Evolutionary conservation across 2,888 invertebrate species (phyloP).

Genomic region (Limnephilus marmoratus): DNA sequence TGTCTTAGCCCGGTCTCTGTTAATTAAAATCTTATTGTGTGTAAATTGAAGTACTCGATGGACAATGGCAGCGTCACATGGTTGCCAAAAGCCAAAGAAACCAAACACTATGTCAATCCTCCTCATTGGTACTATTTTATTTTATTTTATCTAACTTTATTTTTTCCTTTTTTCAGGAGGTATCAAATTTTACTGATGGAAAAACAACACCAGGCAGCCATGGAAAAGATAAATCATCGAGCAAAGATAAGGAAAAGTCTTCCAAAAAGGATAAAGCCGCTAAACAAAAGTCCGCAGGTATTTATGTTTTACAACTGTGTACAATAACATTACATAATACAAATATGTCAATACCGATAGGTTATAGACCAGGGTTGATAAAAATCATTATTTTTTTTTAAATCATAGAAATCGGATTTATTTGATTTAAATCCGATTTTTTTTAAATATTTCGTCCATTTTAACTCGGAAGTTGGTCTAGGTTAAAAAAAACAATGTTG

Average conservation of each 20-base stretch:
- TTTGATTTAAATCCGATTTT: too few relatives aligned
- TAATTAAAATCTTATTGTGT: not conserved
- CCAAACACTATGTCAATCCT: not conserved
- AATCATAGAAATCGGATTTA: too few relatives aligned
- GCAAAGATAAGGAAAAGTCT: constrained; percentile 53
- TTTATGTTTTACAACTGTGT: not conserved
- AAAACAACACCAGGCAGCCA: constrained; percentile 44
- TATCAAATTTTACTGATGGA: constrained; percentile 12
- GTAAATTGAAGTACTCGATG: not conserved
- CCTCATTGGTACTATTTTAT: not conserved
- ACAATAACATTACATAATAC: not conserved
- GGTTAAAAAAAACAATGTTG: too few relatives aligned
- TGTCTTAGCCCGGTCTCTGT: not conserved
- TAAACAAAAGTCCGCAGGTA: constrained; percentile 59
- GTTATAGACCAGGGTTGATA: not conserved
- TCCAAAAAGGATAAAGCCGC: constrained; percentile 57
- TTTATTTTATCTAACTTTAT: not conserved
- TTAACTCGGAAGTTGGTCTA: too few relatives aligned
- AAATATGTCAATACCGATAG: not conserved
- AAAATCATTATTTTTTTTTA: too few relatives aligned
- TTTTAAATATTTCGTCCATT: too few relatives aligned
- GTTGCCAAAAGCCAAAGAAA: not conserved
- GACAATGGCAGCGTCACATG: not conserved
- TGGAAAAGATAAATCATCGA: constrained; percentile 48
- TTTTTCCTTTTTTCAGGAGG: constrained; percentile 43